Evolutionary conservation across 2,797 vertebrate genomes (phyloP).

Genomic region (Chiloscyllium punctatum): DNA sequence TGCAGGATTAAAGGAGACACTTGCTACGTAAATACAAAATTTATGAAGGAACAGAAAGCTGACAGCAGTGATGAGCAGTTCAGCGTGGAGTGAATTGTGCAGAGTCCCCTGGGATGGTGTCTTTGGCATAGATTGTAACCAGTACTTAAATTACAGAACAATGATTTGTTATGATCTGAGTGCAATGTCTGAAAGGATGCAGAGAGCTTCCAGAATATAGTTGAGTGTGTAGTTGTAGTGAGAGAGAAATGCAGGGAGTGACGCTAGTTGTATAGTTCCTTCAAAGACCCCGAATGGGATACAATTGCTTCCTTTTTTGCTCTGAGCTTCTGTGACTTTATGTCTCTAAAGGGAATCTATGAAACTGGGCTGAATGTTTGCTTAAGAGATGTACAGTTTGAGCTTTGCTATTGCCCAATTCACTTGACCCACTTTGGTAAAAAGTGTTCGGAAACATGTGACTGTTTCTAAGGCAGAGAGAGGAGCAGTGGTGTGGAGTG

Average conservation of each 20-base stretch:
- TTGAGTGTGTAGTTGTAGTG: neutral
- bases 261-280: neutral
- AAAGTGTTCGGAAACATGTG: neutral
- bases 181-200: neutral
- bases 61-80: neutral
- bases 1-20: neutral
- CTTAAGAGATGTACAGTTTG: neutral
- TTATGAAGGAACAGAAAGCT: neutral
- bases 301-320: neutral
- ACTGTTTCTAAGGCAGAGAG: neutral
- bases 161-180: neutral
- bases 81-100: neutral
- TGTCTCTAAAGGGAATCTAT: neutral
- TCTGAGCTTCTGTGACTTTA: neutral
- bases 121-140: neutral
- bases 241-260: no score
- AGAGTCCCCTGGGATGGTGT: neutral
- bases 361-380: no score
- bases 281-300: neutral
- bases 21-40: neutral
- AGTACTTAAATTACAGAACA: neutral
- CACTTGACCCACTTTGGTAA: neutral
- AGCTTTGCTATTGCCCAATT: neutral
- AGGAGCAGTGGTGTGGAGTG: no score
- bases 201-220: neutral